phyloP scores from a whole-genome alignment of 2,113 vertebrate species.

The Rhabdornis inornatus region DNA sequence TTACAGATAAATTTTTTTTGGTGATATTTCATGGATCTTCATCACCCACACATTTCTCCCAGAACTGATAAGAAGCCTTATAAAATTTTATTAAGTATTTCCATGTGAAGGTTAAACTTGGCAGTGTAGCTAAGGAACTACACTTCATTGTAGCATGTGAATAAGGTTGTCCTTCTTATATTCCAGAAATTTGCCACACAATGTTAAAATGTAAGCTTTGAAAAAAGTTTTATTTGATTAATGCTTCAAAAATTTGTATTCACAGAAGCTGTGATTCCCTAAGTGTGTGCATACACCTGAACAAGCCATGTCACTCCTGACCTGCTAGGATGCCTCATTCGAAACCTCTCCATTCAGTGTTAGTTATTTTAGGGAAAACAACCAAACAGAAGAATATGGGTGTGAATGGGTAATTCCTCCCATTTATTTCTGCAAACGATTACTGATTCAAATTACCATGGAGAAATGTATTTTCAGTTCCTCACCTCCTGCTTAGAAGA shows the following conservation, averaged over 20 bases:
- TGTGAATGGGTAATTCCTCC: background rate
- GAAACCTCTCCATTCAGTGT: background rate
- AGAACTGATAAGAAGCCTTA: background rate
- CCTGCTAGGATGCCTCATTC: background rate
- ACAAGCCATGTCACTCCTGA: background rate
- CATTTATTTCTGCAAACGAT: slow-evolving; percentile 27
- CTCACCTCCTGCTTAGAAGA: slow-evolving; percentile 48
- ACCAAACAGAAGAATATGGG: background rate
- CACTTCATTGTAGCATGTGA: fast-evolving
- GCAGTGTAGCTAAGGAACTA: background rate
- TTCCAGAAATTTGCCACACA: background rate
- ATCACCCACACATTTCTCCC: background rate
- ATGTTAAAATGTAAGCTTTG: background rate
- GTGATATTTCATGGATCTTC: background rate
- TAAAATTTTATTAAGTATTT: background rate
- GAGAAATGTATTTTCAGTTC: slow-evolving; percentile 26
- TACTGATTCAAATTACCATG: slow-evolving; percentile 32
- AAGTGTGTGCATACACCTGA: background rate
- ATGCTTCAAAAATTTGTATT: background rate
- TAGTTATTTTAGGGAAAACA: background rate
- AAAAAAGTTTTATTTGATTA: background rate
- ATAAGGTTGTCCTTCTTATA: background rate
- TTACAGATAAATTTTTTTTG: background rate
- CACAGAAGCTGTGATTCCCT: background rate
- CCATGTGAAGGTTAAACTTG: background rate